Conservation (phyloP, 2,113 vertebrate species). For the Stegastes partitus region DNA sequence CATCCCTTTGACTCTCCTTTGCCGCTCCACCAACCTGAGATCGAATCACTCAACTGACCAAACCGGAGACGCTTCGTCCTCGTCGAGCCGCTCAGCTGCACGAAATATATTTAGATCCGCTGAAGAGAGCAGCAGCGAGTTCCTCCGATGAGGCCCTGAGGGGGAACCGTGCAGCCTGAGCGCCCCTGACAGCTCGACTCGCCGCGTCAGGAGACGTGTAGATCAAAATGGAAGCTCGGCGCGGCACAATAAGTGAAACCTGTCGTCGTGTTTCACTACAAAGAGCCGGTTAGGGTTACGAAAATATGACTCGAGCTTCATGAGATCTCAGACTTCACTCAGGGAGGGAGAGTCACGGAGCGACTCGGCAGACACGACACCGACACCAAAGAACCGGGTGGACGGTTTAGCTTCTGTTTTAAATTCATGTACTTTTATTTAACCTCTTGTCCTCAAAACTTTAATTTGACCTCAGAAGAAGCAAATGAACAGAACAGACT, state of each 20-base stretch:
- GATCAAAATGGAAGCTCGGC: constrained; percentile 43
- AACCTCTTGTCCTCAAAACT: no score
- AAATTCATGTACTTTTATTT: no score
- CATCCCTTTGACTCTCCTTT: constrained; percentile 27
- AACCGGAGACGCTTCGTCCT: constrained; percentile 40
- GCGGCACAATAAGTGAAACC: constrained; percentile 13
- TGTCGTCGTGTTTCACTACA: background rate
- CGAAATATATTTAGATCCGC: constrained; percentile 56
- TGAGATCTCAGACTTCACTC: no score
- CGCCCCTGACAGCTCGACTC: constrained; percentile 53
- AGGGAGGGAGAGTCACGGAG: no score
- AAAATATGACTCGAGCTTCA: no score
- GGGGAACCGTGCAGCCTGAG: constrained; percentile 24
- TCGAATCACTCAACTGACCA: constrained; percentile 67
- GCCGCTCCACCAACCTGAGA: constrained; percentile 30
- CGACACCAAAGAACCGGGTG: no score
- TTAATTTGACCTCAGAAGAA: no score
- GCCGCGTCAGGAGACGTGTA: constrained; percentile 27
- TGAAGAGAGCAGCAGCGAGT: constrained; percentile 54
- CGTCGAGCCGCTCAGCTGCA: constrained; percentile 24
- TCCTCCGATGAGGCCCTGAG: constrained; percentile 36
- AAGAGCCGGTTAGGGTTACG: background rate
- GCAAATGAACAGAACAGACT: no score
- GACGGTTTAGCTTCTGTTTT: no score
- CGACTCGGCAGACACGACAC: no score